Base-by-base conservation (phyloP, 2,888 invertebrate species). In the Chymomyza procnemis region DNA sequence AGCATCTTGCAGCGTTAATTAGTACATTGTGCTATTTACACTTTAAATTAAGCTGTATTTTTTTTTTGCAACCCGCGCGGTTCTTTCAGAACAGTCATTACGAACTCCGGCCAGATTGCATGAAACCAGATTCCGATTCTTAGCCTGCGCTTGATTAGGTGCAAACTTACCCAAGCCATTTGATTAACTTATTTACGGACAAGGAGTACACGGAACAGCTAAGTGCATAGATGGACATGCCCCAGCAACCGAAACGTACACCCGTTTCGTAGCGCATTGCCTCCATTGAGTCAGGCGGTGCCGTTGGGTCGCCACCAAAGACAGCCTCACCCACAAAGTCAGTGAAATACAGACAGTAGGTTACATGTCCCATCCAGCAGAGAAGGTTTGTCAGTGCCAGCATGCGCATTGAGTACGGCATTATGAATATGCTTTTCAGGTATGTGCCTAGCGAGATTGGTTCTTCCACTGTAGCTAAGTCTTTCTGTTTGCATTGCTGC, bases 281-380 rank as follows among this genome's bases (percentile, higher is more conserved):
- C 1, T 69, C 71, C 2, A 75, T 69, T 0, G 90, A 83, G 16
- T 80, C 75, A 3, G 82, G 79, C 0, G 82, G 59, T 0, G 91
- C 91, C 78, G 64, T 69, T 8, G 83, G 83, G 69, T 79, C 69
- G 1, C 83, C 83, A 16, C 76, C 72, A 55, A 78, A 83, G 4
- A 83, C 83, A 1, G 92, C 92, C 87, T 94, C 93, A 0, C 94
- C 94, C 1, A 94, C 94, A 87, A 94, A 94, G 88, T 94, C 93
- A 0, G 94, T 94, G 82, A 94, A 94, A 85, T 93, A 94, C 9
- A 94, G 89, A 1, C 93, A 93, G 79, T 94, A 94, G 76, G 93
- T 93, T n/a, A 94, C 92, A 67, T 94, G 92, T 0, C 93, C 93
- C 93, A 94, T 94, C 94, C 94, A 94, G 76, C 93, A 93, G 74